Conservation (phyloP, 2,797 vertebrate species). For the Crypturellus tataupa region DNA sequence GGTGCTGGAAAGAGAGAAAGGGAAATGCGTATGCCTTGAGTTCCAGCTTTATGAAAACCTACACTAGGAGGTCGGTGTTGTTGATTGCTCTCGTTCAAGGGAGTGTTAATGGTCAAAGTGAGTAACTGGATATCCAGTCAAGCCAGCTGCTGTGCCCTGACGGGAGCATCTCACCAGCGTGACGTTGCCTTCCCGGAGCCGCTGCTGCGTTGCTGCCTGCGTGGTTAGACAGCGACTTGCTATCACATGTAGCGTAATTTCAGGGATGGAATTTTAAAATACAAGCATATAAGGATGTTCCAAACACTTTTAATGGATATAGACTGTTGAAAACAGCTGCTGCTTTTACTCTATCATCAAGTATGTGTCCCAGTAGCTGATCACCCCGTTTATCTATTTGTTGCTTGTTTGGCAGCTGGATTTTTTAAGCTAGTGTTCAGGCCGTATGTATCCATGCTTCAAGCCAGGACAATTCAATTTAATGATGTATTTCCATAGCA, state of each 20-base stretch:
- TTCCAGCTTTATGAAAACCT: not conserved
- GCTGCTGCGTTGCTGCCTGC: not conserved
- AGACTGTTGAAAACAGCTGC: not conserved
- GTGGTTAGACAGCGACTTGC: not conserved
- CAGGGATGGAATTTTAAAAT: not conserved
- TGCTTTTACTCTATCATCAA: not conserved
- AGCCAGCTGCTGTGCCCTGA: not conserved
- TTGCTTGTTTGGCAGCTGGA: accelerated
- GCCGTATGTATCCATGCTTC: not conserved
- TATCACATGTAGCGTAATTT: not conserved
- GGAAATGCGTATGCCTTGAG: accelerated
- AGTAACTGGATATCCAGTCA: not conserved
- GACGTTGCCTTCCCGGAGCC: not conserved
- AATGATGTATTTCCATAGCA: not conserved
- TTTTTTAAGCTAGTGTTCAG: not conserved
- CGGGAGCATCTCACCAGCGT: not conserved
- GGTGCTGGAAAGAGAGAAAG: not conserved
- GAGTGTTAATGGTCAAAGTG: not conserved
- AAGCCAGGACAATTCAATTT: not conserved
- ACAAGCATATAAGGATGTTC: not conserved
- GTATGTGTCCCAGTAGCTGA: not conserved
- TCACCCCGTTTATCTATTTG: not conserved
- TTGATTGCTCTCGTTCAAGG: too few relatives aligned
- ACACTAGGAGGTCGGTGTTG: not conserved
- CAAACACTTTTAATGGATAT: not conserved